Base-by-base conservation (phyloP, 2,797 vertebrate species). In the Sibirionetta formosa region DNA sequence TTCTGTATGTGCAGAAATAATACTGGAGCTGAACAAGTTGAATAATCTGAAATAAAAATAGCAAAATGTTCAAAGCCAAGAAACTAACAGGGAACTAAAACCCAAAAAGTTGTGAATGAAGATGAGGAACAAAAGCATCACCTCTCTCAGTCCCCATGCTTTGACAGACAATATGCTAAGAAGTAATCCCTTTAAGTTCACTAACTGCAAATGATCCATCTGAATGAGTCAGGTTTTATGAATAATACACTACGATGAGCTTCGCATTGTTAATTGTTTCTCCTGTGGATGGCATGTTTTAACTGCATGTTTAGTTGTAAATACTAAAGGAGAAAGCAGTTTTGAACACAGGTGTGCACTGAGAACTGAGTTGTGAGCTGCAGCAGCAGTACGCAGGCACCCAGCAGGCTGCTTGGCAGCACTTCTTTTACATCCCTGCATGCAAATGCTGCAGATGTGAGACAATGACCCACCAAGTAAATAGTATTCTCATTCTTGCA, bases 41-140 rank as follows among this genome's bases (percentile, higher is more conserved):
- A 90, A 75, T 95, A 92, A 93, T 84, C 33, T 76, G 77, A 92
- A 92, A 92, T 85, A 91, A 85, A 70, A 94, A 93, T 31, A 94
- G 78, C 81, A 92, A 0, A 73, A 82, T 92, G 11, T 80, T 91
- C 46, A 89, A 92, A 93, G 68, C 42, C 1, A 1, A 92, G 79
- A 89, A 86, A 85, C 29, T 57, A 65, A 44, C 22, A 29, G 73
- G 50, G 29, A 51, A 66, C n/a, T 63, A 38, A 50, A 58, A 35
- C 70, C n/a, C 14, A 57, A 71, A 77, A 93, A 64, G 16, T 14
- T 68, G 58, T 51, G 75, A 77, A 76, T 76, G 61, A 58, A 82
- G 50, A 66, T 1, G 23, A 63, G 36, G 26, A 50, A 51, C 50
- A 60, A 66, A 79, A 61, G 35, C 3, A 4, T 27, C 44, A 76